Evolutionary conservation across 1,140 invertebrate genomes (phyloP), one percentile per base, ranked within the genome.

Genomic region (Harpegnathos saltator): DNA sequence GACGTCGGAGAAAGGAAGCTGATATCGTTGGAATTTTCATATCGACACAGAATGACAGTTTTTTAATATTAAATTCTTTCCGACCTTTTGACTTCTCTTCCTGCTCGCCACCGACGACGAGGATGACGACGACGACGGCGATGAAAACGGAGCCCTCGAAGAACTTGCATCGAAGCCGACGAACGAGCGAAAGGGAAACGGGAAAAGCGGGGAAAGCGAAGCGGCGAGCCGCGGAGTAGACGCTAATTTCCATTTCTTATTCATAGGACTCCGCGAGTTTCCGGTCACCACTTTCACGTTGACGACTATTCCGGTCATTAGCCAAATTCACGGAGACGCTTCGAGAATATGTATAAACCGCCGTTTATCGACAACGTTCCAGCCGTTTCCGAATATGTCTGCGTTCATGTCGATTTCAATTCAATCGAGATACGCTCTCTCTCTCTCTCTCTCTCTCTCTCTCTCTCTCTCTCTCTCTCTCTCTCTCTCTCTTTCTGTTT

Each of bases 1-100:
- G 86, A 91, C 84, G 73, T 85, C 73, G 69, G 82, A 84, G 85
- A 87, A 75, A 88, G 78, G 89, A 90, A 91, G 87, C 85, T 90
- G 87, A 91, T 92, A 92, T 91, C 89, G 87, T 85, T 91, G 93
- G 93, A 94, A 94, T 94, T 94, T 94, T 94, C 93, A 94, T 94
- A 94, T 94, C 91, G 92, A 91, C 91, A 90, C 89, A 92, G 91
- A 93, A 94, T 93, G 92, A 92, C 92, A 94, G 92, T 93, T 93
- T 93, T 93, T 92, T 92, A 92, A 94, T 94, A 94, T 94, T 93
- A 94, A 94, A 94, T 94, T 94, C 93, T 92, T 90, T 84, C 83
- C 84, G 85, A 84, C 87, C 80, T 90, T 90, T 92, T 91, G 85
- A 89, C 82, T 90, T 91, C 84, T 83, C 65, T 87, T 89, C 86